Conservation (phyloP, 2,797 vertebrate species). For the Lepilemur septentrionalis region DNA sequence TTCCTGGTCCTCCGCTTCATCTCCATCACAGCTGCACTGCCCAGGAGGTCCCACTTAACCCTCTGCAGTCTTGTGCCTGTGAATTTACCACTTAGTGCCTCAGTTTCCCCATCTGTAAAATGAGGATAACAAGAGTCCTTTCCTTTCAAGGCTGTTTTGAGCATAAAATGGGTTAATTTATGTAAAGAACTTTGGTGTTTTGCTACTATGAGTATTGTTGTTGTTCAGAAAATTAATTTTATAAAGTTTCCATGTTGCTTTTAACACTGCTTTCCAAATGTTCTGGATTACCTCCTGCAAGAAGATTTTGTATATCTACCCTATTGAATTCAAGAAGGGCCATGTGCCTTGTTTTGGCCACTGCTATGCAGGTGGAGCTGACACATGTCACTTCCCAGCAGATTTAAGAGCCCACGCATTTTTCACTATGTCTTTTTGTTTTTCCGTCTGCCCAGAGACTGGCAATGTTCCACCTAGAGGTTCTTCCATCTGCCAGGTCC, state of each 20-base stretch:
- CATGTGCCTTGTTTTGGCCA: neutral
- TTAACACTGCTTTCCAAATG: neutral
- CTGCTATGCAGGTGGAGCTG: neutral
- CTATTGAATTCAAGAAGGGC: neutral
- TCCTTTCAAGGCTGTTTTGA: neutral
- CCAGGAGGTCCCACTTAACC: neutral
- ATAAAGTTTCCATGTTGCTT: neutral
- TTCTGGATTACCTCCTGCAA: neutral
- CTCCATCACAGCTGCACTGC: neutral
- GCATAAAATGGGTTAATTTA: neutral
- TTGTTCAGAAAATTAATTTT: neutral
- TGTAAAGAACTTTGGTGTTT: neutral
- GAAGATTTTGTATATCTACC: neutral
- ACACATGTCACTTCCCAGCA: neutral
- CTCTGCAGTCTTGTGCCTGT: neutral
- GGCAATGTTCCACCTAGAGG: neutral
- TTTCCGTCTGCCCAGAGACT: neutral
- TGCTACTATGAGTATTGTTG: neutral
- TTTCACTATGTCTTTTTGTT: neutral
- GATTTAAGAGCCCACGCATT: neutral
- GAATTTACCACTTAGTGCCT: neutral
- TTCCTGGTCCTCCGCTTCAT: neutral
- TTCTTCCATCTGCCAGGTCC: neutral
- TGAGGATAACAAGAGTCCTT: neutral
- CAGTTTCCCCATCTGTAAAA: constrained; percentile 5